A percentile compares a stretch with the other conserved stretches of the same genome.
Evolutionary conservation across 2,113 vertebrate genomes (phyloP).

Genomic region (Alligator mississippiensis): DNA sequence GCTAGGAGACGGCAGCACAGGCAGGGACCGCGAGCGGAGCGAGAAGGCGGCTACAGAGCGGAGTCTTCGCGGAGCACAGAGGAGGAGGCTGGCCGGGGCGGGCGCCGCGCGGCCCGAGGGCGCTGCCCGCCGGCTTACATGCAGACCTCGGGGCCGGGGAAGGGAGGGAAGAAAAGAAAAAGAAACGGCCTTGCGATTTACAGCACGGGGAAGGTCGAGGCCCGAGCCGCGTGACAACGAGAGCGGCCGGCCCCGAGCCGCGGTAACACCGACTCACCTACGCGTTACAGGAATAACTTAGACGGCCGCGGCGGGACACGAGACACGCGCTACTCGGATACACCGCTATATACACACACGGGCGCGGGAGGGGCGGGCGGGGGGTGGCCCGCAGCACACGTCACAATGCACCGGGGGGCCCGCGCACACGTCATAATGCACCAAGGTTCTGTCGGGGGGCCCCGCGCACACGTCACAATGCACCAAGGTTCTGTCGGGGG

Average conservation of each 20-base stretch:
- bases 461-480: conserved; percentile 70
- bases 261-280: conserved; percentile 86
- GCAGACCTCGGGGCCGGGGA: too few relatives aligned
- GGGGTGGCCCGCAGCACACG: too few relatives aligned
- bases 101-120: too few relatives aligned
- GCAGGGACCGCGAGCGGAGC: conserved; percentile 79
- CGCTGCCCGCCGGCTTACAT: too few relatives aligned
- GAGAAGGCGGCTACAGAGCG: conserved; percentile 82
- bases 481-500: conserved; percentile 67
- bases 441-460: too few relatives aligned
- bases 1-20: conserved; percentile 88
- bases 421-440: too few relatives aligned
- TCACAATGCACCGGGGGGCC: too few relatives aligned
- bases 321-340: conserved; percentile 82
- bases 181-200: conserved; percentile 67
- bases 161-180: neutral
- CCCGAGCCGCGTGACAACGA: conserved; percentile 76
- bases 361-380: neutral
- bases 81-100: conserved; percentile 62
- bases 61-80: conserved; percentile 81
- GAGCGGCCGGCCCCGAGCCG: conserved; percentile 75
- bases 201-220: conserved; percentile 82
- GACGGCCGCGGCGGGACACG: conserved; percentile 86
- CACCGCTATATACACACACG: conserved; percentile 76
- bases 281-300: conserved; percentile 94